A percentile compares a stretch with the other conserved stretches of the same genome.
phyloP scores from a whole-genome alignment of 2,113 vertebrate species.

The Sorex fumeus region DNA sequence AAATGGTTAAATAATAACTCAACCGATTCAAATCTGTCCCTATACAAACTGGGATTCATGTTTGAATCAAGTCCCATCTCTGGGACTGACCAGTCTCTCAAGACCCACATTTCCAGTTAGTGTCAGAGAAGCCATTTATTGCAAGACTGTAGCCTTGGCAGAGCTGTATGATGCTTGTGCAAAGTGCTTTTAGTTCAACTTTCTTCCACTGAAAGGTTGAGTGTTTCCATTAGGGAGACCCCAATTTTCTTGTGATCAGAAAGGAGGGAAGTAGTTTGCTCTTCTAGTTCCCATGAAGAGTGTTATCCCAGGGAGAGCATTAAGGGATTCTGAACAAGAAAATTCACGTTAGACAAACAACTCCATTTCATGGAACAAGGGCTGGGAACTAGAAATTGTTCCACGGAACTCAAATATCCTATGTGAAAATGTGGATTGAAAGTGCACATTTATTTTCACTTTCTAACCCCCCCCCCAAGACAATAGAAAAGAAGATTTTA shows the following conservation, averaged over 20 bases:
- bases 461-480: not conserved
- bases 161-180: not conserved
- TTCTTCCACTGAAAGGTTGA: conserved; percentile 12
- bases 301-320: not conserved
- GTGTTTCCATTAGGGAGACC: not conserved
- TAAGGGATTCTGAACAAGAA: not conserved
- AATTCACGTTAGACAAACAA: not conserved
- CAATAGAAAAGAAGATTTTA: not conserved
- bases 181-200: conserved; percentile 3
- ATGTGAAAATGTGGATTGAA: not conserved
- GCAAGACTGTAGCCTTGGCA: not conserved
- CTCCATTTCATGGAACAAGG: not conserved
- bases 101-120: not conserved
- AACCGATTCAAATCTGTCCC: not conserved
- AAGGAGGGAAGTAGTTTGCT: not conserved
- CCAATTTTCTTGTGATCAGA: not conserved
- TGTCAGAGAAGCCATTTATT: not conserved
- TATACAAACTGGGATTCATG: conserved; percentile 20
- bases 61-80: not conserved
- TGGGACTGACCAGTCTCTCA: not conserved
- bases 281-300: not conserved
- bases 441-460: not conserved
- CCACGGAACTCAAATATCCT: not conserved
- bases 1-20: not conserved
- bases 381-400: not conserved